Evolutionary conservation across 2,113 vertebrate species (phyloP).

Genomic region (Trogon surrucura): DNA sequence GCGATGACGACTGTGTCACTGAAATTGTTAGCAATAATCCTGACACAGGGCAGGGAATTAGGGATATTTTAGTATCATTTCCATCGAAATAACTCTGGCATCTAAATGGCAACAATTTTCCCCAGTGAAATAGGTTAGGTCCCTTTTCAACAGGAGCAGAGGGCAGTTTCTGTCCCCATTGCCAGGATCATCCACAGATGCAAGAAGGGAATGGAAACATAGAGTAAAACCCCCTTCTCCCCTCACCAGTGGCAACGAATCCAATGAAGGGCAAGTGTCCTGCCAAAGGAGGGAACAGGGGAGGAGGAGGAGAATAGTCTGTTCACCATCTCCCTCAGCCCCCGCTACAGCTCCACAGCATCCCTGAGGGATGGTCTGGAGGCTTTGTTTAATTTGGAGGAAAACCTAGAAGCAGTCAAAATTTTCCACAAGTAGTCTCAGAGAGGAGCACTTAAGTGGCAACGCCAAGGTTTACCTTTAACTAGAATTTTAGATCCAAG

Average conservation of each 20-base stretch:
- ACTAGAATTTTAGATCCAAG: neutral
- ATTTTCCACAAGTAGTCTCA: neutral
- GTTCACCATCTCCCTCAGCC: neutral
- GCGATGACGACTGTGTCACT: neutral
- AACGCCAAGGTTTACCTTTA: neutral
- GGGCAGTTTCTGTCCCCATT: neutral
- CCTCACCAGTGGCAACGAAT: neutral
- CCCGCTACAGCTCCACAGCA: neutral
- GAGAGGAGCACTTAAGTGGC: neutral
- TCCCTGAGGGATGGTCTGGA: neutral
- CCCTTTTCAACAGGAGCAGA: neutral
- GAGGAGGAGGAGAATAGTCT: neutral
- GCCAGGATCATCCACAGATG: neutral
- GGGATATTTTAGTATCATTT: neutral
- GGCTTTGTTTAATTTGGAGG: slow-evolving; percentile 3
- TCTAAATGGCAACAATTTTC: neutral
- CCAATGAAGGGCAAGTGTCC: neutral
- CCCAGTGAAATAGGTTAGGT: neutral
- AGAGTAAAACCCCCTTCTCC: neutral
- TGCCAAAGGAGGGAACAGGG: neutral
- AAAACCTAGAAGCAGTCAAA: neutral
- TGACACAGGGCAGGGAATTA: neutral
- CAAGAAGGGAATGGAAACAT: neutral
- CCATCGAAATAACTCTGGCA: neutral
- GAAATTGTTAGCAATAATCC: neutral